A percentile compares a stretch with the other conserved stretches of the same genome.
Conservation (phyloP, 2,888 invertebrate species). For the Drosophila kuntzei region DNA sequence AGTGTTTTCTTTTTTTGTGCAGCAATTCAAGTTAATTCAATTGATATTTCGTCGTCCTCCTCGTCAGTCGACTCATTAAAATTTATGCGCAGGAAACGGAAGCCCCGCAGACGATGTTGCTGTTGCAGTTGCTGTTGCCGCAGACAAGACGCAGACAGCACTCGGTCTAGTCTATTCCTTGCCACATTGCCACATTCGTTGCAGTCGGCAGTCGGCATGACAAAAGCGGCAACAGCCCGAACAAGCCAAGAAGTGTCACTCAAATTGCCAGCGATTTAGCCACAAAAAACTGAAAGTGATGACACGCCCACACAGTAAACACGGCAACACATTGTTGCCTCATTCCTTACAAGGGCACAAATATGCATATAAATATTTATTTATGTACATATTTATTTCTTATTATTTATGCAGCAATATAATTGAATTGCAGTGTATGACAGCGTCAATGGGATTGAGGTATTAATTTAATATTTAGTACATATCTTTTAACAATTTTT, state of each 20-base stretch:
- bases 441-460: not conserved
- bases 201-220: conserved; percentile 62
- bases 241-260: conserved; percentile 52
- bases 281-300: conserved; percentile 70
- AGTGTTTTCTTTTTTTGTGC: conserved; percentile 8
- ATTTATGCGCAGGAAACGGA: conserved; percentile 81
- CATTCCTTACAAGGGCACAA: conserved; percentile 15
- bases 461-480: not conserved
- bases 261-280: conserved; percentile 50
- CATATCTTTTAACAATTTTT: not conserved
- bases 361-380: conserved; percentile 7
- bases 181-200: conserved; percentile 39
- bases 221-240: conserved; percentile 40
- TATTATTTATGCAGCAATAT: no score
- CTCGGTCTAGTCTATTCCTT: conserved; percentile 34
- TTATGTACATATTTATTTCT: conserved; percentile 6
- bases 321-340: conserved; percentile 8
- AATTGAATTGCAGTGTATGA: no score
- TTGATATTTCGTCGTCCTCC: conserved; percentile 46
- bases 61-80: conserved; percentile 62
- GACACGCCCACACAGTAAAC: conserved; percentile 71
- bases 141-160: conserved; percentile 53
- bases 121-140: conserved; percentile 26
- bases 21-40: conserved; percentile 33
- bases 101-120: conserved; percentile 65